Conservation (phyloP, 2,888 invertebrate genomes). For the Micoletzkya japonica region DNA sequence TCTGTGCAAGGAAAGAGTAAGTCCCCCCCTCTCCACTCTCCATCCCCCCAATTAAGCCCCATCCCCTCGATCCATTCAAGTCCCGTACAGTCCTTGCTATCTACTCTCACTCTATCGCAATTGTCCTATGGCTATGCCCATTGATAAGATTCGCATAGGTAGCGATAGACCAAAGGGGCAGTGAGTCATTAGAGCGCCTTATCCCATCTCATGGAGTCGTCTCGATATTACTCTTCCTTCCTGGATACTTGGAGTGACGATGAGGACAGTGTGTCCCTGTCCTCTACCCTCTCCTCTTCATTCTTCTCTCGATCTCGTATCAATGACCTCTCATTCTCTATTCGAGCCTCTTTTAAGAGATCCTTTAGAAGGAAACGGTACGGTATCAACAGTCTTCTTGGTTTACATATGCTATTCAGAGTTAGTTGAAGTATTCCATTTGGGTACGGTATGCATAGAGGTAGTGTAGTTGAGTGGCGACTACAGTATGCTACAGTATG, state of each 20-base stretch:
- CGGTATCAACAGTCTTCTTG: too few species aligned
- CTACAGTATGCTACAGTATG: too few species aligned
- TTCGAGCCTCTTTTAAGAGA: constrained; percentile 17
- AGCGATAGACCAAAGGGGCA: not conserved
- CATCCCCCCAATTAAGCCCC: constrained; percentile 7
- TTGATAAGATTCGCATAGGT: not conserved
- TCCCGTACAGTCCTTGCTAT: not conserved
- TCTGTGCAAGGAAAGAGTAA: too few species aligned
- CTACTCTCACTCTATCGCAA: not conserved
- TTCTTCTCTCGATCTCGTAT: constrained; percentile 8
- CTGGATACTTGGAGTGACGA: too few species aligned
- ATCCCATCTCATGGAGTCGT: too few species aligned
- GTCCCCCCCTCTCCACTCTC: not conserved
- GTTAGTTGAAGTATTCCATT: too few species aligned
- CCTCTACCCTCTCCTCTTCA: not conserved
- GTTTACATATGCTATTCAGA: not conserved
- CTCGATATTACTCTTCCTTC: too few species aligned
- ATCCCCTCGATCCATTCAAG: too few species aligned
- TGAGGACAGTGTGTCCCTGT: too few species aligned
- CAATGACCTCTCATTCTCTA: not conserved
- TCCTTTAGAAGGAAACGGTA: not conserved
- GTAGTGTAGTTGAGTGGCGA: too few species aligned
- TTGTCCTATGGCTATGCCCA: not conserved
- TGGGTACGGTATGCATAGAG: too few species aligned
- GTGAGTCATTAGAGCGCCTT: not conserved